These are phyloP conservation scores for Mizuhopecten yessoensis DNA, from an alignment of 1,140 invertebrate genomes.

Conservation along the genomic window DNA sequence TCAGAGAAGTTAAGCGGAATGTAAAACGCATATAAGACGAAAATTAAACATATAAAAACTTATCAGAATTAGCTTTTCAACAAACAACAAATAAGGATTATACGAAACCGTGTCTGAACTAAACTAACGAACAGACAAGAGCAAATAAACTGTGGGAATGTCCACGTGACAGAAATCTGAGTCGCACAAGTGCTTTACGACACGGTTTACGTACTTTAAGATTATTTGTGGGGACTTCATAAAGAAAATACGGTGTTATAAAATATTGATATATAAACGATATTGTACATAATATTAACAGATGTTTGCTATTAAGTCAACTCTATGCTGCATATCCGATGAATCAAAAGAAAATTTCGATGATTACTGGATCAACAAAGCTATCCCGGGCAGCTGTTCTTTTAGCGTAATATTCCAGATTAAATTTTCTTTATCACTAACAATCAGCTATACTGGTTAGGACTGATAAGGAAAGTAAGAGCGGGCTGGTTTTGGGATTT, in stretches of 20 bases:
- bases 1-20: too few species aligned
- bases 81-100: too few species aligned
- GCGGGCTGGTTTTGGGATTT: background rate
- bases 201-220: background rate
- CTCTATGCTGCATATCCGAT: background rate
- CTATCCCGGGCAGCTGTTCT: background rate
- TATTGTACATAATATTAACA: conserved; percentile 5
- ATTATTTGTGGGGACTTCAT: background rate
- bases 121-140: background rate
- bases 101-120: too few species aligned
- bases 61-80: too few species aligned
- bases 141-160: background rate
- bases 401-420: background rate
- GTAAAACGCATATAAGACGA: too few species aligned
- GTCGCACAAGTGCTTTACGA: background rate
- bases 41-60: too few species aligned
- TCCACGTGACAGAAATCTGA: conserved; percentile 6
- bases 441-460: background rate
- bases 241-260: conserved; percentile 5
- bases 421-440: background rate
- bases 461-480: background rate
- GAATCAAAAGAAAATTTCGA: conserved; percentile 1
- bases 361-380: background rate
- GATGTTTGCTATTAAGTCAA: conserved; percentile 13
- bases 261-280: conserved; percentile 20